Base-by-base conservation (phyloP, 2,113 vertebrate genomes). In the Osmerus eperlanus region DNA sequence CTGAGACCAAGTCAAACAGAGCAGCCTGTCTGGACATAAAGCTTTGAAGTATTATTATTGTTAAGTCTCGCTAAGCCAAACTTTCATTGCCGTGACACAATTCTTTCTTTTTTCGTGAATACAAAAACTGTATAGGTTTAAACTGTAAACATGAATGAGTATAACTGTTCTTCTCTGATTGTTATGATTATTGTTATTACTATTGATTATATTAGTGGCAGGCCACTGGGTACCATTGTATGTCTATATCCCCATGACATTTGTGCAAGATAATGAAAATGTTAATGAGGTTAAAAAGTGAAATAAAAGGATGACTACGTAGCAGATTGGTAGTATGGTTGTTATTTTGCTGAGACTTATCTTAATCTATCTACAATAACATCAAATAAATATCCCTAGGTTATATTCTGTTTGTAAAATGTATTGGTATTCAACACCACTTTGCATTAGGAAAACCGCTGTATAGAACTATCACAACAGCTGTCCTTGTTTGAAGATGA, bases 221-320 rank as follows among this genome's bases (percentile, higher is more conserved):
- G 91, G 91, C 92, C 91, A 91, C 92, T 92, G 83, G 91, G 90
- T 89, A 85, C 85, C 88, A 84, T 89, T 82, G 84, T 88, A 90
- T 86, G 85, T 89, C 77, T 82, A 89, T 90, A 82, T 87, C 85
- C 88, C 89, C 87, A 90, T 88, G 71, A 88, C 82, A 68, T 88
- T 84, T 91, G 86, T 87, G 80, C 84, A 81, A 87, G 78, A 81
- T 82, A 81, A 85, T 78, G 77, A 87, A 81, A 84, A 84, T 82
- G 84, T 87, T 85, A 85, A 84, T 85, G 78, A 85, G 83, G 74
- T 89, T 85, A 85, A 88, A 83, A 75, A 84, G 78, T 79, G 70
- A 84, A 78, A 76, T 67, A 75, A 72, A 79, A 66, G 9, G 32
- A n/a, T 16, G 15, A 58, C 51, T 36, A 32, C 54, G 51, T 41